Evolutionary conservation across 2,797 vertebrate genomes (phyloP).

Genomic region (Pelobates cultripes): DNA sequence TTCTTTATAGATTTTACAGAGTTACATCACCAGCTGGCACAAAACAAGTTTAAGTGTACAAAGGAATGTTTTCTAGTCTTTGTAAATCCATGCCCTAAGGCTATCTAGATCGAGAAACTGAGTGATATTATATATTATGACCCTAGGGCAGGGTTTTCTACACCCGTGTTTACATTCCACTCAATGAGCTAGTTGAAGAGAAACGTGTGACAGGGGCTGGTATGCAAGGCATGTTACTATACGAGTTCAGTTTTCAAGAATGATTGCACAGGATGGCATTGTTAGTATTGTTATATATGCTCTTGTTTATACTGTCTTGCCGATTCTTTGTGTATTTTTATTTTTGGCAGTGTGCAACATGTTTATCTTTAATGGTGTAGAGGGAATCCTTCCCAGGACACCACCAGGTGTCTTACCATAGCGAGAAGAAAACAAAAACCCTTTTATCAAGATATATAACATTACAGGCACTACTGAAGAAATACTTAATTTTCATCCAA

Average conservation of each 20-base stretch:
- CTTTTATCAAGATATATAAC: no score
- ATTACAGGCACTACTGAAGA: no score
- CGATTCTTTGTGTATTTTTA: background rate
- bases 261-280: background rate
- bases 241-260: constrained; percentile 5
- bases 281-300: background rate
- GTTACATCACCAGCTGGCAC: background rate
- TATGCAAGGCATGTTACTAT: constrained; percentile 6
- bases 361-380: constrained; percentile 17
- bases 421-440: no score
- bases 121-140: constrained; percentile 9
- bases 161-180: constrained; percentile 34
- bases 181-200: background rate
- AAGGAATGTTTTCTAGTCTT: background rate
- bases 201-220: background rate
- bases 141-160: constrained; percentile 19
- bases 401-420: no score
- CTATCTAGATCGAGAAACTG: background rate
- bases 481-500: no score
- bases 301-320: background rate
- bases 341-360: background rate
- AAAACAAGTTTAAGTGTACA: background rate
- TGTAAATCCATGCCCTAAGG: constrained; percentile 10
- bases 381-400: constrained; percentile 4
- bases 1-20: background rate